phyloP scores from a whole-genome alignment of 2,797 vertebrate genomes.

The Bryconaethiops microstoma region DNA sequence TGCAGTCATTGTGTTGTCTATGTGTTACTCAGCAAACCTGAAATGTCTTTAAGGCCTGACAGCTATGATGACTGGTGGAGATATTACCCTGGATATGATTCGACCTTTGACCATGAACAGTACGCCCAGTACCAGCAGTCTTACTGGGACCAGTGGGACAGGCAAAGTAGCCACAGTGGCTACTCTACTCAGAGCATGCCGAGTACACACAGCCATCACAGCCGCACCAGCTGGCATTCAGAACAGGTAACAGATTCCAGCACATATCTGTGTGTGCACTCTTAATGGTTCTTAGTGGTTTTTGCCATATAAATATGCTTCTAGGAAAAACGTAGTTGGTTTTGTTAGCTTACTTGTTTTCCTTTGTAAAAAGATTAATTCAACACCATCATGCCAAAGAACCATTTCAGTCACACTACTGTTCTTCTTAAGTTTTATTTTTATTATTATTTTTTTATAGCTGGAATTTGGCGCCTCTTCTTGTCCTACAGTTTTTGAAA shows the following conservation, averaged over 20 bases:
- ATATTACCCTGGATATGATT: constrained; percentile 14
- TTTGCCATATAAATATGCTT: neutral
- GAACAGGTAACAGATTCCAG: constrained; percentile 16
- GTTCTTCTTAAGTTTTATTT: no score
- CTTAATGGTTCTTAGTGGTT: neutral
- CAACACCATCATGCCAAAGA: no score
- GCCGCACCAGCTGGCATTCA: neutral
- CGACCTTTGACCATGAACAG: neutral
- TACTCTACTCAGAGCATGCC: constrained; percentile 20
- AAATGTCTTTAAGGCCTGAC: neutral
- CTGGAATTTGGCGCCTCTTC: no score
- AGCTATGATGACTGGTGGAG: constrained; percentile 22
- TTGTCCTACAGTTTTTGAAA: neutral
- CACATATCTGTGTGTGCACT: neutral
- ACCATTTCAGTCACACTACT: no score
- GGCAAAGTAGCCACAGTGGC: constrained; percentile 20
- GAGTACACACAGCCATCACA: neutral
- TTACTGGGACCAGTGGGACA: constrained; percentile 5
- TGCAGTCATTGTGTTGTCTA: neutral
- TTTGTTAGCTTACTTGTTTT: no score
- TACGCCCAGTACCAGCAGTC: neutral
- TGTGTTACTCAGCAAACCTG: neutral
- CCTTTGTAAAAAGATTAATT: no score
- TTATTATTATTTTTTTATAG: no score
- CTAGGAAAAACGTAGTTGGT: neutral